Base-by-base conservation (phyloP, 2,113 vertebrate genomes). In the Stigmatopora nigra region DNA sequence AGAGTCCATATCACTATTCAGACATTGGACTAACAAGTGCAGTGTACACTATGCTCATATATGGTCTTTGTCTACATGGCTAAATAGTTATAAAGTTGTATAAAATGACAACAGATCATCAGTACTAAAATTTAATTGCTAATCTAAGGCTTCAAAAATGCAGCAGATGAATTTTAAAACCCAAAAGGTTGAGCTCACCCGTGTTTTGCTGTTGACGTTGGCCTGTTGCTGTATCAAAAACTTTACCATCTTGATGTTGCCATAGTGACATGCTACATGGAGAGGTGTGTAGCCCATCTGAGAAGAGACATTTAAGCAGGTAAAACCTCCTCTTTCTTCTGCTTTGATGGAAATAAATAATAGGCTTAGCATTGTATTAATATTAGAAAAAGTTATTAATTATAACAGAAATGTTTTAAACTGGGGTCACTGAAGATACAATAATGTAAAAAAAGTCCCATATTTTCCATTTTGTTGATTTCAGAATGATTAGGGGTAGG, bases 201-300 rank as follows among this genome's bases (percentile, higher is more conserved):
- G 93, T 14, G 94, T 98, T 87, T 97, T 95, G 81, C 93, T 92
- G 75, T 98, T 98, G 80, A 98, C 95, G 0, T 96, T 92, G 9
- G 95, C 95, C 57, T 96, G 92, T 68, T 97, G 92, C 79, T 97
- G 94, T 65, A 96, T 81, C 48, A 99, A 88, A 73, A 96, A 98
- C 86, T 98, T 99, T 73, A 97, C 97, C 89, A 99, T 88, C 78
- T 95, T 98, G 91, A 95, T 93, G 82, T 98, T 99, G 59, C 97
- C 97, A 1, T 98, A 98, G 78, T 99, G 97, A 87, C 93, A 94
- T 38, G 93, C 93, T 76, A 99, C 93, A 0, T 98, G 96, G 68
- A 99, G 91, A 0, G 97, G 94, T 0, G 96, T 98, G 66, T 96
- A 99, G 51, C 97, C 96, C 94, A 97, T 95, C 97, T 99, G 84